These are phyloP conservation scores for Agapetus fuscipes DNA, from an alignment of 2,888 invertebrate species.

Conservation along the genomic window DNA sequence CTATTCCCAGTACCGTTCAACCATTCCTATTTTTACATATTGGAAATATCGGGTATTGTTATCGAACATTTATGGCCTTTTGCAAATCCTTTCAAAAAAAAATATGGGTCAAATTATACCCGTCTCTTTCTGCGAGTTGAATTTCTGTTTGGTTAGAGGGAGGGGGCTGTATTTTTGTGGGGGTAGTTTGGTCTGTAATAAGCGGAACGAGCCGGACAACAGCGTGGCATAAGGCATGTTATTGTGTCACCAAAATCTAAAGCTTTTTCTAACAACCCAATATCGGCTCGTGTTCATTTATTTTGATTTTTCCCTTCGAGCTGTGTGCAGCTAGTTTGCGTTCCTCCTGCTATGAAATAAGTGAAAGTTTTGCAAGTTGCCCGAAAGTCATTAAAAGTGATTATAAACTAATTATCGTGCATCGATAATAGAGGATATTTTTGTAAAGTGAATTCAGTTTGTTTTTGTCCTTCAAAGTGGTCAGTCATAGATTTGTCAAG, in stretches of 20 bases:
- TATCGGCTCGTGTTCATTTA: constrained; percentile 11
- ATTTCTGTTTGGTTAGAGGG: constrained; percentile 3
- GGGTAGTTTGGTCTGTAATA: constrained; percentile 1
- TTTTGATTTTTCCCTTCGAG: constrained; percentile 8
- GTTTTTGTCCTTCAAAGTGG: too few relatives aligned
- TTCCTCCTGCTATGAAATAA: not conserved
- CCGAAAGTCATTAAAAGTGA: too few relatives aligned
- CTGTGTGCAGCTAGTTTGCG: constrained; percentile 5
- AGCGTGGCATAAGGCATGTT: constrained; percentile 14
- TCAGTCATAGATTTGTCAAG: too few relatives aligned
- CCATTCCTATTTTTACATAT: constrained; percentile 26
- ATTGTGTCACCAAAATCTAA: constrained; percentile 20
- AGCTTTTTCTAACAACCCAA: constrained; percentile 9
- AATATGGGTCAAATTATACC: too few relatives aligned
- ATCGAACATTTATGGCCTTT: constrained; percentile 42
- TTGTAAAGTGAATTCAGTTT: too few relatives aligned
- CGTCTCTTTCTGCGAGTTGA: not conserved
- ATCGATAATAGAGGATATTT: too few relatives aligned
- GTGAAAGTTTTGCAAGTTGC: too few relatives aligned
- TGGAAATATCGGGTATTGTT: constrained; percentile 42
- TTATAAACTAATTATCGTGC: too few relatives aligned
- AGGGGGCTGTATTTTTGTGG: constrained; percentile 1
- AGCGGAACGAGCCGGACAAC: constrained; percentile 16
- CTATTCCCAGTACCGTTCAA: constrained; percentile 9
- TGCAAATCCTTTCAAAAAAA: constrained; percentile 21